Evolutionary conservation across 2,797 vertebrate genomes (phyloP).

Genomic region (Ptychobarbus kaznakovi): DNA sequence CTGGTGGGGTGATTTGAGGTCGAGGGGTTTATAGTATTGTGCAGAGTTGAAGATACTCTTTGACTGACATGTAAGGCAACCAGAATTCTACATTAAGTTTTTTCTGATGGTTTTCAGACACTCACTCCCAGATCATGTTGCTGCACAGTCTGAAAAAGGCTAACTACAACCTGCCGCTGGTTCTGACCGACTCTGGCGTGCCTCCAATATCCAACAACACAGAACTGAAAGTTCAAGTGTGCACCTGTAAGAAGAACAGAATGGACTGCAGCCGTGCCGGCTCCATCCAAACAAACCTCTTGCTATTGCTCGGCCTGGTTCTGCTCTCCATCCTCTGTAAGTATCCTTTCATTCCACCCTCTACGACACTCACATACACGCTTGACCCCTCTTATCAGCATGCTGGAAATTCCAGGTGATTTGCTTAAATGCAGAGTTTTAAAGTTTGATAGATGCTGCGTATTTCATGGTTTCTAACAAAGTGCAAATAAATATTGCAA

Average conservation of each 20-base stretch:
- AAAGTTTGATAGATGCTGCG: constrained; percentile 14
- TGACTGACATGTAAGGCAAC: not conserved
- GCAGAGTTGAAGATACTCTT: not conserved
- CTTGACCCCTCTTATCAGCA: not conserved
- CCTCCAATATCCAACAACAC: constrained; percentile 92
- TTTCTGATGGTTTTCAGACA: constrained; percentile 78
- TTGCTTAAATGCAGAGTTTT: constrained; percentile 16
- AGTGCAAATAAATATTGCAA: constrained; percentile 41
- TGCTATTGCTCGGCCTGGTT: constrained; percentile 78
- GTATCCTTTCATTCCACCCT: constrained; percentile 26
- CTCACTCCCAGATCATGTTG: constrained; percentile 91
- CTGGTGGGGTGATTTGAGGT: constrained; percentile 18
- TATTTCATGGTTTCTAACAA: constrained; percentile 38
- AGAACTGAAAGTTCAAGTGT: constrained; percentile 95
- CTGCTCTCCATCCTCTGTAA: constrained; percentile 58
- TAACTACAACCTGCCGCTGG: constrained; percentile 94
- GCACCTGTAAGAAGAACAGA: constrained; percentile 95
- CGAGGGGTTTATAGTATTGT: not conserved
- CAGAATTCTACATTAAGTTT: not conserved
- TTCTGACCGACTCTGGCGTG: constrained; percentile 93
- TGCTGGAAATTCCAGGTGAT: not conserved
- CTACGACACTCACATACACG: no score
- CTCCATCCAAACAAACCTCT: constrained; percentile 72
- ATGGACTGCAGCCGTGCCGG: constrained; percentile 90
- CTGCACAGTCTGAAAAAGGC: constrained; percentile 93